Evolutionary conservation across 2,113 vertebrate genomes (phyloP).

Genomic region (Brachyistius frenatus): DNA sequence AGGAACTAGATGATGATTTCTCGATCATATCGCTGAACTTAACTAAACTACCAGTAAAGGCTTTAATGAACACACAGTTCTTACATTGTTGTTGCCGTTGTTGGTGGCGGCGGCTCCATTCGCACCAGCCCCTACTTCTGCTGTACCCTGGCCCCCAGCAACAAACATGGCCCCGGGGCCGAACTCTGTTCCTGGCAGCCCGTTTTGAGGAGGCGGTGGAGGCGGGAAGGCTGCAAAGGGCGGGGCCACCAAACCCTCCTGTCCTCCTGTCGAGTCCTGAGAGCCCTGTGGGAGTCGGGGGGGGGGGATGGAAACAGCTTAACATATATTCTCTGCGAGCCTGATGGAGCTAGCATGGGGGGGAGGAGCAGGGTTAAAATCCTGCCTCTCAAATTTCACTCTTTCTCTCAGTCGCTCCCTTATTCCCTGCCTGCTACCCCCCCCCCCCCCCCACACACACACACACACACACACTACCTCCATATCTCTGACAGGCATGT

Average conservation of each 20-base stretch:
- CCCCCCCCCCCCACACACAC: conserved; percentile 1
- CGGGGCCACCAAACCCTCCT: conserved; percentile 80
- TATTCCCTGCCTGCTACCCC: conserved; percentile 25
- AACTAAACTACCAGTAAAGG: neutral
- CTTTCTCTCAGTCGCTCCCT: conserved; percentile 41
- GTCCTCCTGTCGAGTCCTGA: conserved; percentile 82
- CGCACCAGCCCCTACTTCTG: conserved; percentile 71
- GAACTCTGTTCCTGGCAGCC: conserved; percentile 78
- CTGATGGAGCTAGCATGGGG: conserved; percentile 24
- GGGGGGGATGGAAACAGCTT: conserved; percentile 21
- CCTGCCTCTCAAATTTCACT: conserved; percentile 69
- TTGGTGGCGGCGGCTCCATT: conserved; percentile 54
- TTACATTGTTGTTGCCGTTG: conserved; percentile 66
- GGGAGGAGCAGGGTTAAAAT: conserved; percentile 42
- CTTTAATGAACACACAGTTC: conserved; percentile 19
- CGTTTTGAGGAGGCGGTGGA: conserved; percentile 84
- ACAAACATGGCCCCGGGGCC: conserved; percentile 76
- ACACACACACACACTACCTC: conserved; percentile 39
- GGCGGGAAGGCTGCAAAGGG: conserved; percentile 81
- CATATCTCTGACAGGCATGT: conserved; percentile 74
- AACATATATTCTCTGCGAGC: conserved; percentile 35
- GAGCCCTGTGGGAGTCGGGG: conserved; percentile 69
- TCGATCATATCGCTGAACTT: no score
- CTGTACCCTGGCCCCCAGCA: conserved; percentile 68
- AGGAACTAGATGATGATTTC: no score